Percentiles rank a stretch among this genome's conserved stretches.
phyloP scores from a whole-genome alignment of 1,140 invertebrate genomes.

The Mactra quadrangularis region DNA sequence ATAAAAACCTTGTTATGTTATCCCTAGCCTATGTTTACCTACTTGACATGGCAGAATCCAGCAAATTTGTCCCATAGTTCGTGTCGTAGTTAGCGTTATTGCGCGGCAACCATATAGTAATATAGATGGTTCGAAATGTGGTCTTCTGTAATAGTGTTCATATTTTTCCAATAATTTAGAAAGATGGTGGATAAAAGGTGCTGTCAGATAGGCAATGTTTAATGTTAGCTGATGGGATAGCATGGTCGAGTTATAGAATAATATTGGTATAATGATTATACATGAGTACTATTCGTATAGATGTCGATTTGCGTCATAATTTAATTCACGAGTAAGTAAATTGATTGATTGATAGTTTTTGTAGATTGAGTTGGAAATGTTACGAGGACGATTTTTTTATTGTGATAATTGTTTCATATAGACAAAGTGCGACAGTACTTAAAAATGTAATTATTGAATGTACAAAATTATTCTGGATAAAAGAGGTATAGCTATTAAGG shows the following conservation, averaged over 20 bases:
- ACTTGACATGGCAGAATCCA: conserved; percentile 32
- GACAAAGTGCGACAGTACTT: no score
- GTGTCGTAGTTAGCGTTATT: conserved; percentile 21
- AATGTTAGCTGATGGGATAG: conserved; percentile 33
- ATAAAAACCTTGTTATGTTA: conserved; percentile 21
- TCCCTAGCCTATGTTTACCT: conserved; percentile 45
- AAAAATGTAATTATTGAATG: no score
- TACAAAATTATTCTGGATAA: no score
- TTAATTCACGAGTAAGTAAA: conserved; percentile 43
- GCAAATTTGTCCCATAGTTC: conserved; percentile 27
- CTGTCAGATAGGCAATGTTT: conserved; percentile 28
- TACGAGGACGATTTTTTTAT: no score
- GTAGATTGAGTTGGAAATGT: no score
- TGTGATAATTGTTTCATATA: no score
- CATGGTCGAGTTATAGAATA: conserved; percentile 12
- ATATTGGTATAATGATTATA: conserved; percentile 23
- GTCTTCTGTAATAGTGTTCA: conserved; percentile 26
- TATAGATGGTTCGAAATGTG: conserved; percentile 13
- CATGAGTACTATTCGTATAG: conserved; percentile 19
- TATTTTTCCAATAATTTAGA: conserved; percentile 47
- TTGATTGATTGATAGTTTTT: conserved; percentile 18
- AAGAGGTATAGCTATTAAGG: no score
- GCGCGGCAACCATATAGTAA: conserved; percentile 14
- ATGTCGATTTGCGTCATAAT: conserved; percentile 41
- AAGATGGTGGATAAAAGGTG: conserved; percentile 31